phyloP scores from a whole-genome alignment of 1,140 invertebrate genomes.

The Zaprionus inermis region DNA sequence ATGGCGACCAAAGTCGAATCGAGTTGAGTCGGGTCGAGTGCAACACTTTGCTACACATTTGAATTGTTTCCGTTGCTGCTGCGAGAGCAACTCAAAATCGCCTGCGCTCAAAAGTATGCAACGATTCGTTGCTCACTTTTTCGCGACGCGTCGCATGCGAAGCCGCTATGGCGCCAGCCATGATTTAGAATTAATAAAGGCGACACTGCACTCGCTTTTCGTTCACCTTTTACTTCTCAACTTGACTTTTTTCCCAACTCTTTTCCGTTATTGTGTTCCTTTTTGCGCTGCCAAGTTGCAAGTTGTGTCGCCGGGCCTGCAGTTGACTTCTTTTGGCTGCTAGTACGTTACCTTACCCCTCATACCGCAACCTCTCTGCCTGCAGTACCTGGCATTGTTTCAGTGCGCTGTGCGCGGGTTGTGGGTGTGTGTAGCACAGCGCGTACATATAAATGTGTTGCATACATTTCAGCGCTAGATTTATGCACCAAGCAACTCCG shows the following conservation, averaged over 20 bases:
- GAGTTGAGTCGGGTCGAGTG: not conserved
- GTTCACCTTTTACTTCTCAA: not conserved
- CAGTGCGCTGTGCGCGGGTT: slow-evolving; percentile 3
- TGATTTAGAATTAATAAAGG: slow-evolving; percentile 81
- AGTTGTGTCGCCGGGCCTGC: slow-evolving; percentile 47
- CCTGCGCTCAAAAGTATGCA: slow-evolving; percentile 18
- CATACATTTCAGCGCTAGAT: slow-evolving; percentile 76
- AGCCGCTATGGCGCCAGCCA: slow-evolving; percentile 33
- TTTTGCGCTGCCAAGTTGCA: slow-evolving; percentile 27
- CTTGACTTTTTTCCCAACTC: slow-evolving; percentile 22
- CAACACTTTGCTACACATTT: slow-evolving; percentile 60
- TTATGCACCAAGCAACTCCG: slow-evolving; percentile 68
- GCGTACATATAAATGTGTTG: slow-evolving; percentile 70
- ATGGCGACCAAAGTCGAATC: not conserved
- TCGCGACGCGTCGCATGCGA: not conserved
- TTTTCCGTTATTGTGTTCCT: slow-evolving; percentile 32
- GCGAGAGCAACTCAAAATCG: slow-evolving; percentile 14
- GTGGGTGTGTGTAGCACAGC: not conserved
- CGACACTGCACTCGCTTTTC: slow-evolving; percentile 22
- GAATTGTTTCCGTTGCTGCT: slow-evolving; percentile 59
- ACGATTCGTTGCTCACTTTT: slow-evolving; percentile 15
- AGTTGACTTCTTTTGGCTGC: slow-evolving; percentile 62
- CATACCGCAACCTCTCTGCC: not conserved
- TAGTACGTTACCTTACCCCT: not conserved
- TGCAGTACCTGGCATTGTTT: slow-evolving; percentile 65